These are phyloP conservation scores for Peromyscus aztecus DNA, from an alignment of 2,797 vertebrate genomes.

Conservation along the genomic window DNA sequence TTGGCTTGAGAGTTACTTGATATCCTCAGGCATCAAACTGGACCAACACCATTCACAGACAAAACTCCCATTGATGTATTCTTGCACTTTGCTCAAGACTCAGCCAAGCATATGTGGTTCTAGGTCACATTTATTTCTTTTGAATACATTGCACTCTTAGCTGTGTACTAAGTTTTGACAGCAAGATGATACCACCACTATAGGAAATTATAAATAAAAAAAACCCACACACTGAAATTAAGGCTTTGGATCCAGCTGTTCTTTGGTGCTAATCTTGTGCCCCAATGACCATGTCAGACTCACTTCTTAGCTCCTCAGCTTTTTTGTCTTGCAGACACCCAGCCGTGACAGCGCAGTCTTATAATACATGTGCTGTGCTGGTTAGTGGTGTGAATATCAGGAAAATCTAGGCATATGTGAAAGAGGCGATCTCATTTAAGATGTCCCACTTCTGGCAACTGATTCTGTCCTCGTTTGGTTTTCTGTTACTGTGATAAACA, in stretches of 20 bases:
- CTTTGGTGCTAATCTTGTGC: not conserved
- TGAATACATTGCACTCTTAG: not conserved
- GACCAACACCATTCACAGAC: not conserved
- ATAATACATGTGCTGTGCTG: not conserved
- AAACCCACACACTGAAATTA: not conserved
- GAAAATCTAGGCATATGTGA: not conserved
- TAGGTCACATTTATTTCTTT: not conserved
- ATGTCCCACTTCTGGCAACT: not conserved
- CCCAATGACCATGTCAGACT: not conserved
- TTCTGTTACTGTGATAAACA: not conserved
- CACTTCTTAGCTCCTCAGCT: not conserved
- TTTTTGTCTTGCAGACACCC: not conserved
- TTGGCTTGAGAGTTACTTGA: not conserved
- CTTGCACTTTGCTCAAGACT: not conserved
- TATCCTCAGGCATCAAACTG: not conserved
- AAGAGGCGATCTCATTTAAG: not conserved
- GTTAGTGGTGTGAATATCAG: not conserved
- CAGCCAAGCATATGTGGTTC: not conserved
- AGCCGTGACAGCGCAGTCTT: conserved; percentile 4
- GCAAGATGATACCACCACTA: not conserved
- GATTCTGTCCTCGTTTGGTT: not conserved
- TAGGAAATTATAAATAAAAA: not conserved
- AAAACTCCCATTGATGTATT: not conserved
- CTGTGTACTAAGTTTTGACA: not conserved
- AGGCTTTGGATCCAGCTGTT: not conserved